phyloP scores from a whole-genome alignment of 2,888 invertebrate species.

The Drosophila diplacantha region DNA sequence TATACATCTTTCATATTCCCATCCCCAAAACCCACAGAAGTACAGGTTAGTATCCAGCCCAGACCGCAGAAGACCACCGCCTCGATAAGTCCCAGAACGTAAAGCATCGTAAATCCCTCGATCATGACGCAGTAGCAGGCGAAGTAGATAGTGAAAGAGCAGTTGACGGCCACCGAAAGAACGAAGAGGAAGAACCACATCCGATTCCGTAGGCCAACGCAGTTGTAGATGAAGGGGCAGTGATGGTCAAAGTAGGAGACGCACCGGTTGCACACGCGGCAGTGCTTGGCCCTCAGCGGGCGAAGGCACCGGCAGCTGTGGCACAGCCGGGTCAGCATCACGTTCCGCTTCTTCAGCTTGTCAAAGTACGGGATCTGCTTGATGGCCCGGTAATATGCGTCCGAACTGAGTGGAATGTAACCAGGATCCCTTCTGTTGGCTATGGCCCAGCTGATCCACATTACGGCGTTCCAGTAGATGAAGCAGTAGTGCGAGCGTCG shows the following conservation, averaged over 20 bases:
- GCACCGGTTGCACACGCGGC: slow-evolving; percentile 92
- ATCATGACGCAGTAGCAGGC: slow-evolving; percentile 90
- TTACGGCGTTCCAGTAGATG: slow-evolving; percentile 91
- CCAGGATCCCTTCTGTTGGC: slow-evolving; percentile 94
- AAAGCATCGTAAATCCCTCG: slow-evolving; percentile 90
- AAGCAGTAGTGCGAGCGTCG: slow-evolving; percentile 93
- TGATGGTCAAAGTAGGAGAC: slow-evolving; percentile 95
- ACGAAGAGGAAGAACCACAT: slow-evolving; percentile 96
- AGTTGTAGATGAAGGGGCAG: slow-evolving; percentile 96
- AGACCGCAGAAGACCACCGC: slow-evolving; percentile 90
- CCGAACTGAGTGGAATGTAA: slow-evolving; percentile 91
- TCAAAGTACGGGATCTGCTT: slow-evolving; percentile 95
- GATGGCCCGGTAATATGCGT: slow-evolving; percentile 92
- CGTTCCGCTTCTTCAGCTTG: slow-evolving; percentile 93
- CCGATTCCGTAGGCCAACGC: slow-evolving; percentile 93
- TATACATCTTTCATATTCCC: accelerated
- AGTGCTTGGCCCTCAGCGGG: slow-evolving; percentile 93
- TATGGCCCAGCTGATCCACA: slow-evolving; percentile 95
- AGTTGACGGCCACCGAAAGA: slow-evolving; percentile 91
- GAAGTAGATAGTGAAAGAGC: slow-evolving; percentile 91
- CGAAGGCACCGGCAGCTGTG: slow-evolving; percentile 93
- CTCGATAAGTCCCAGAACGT: slow-evolving; percentile 88
- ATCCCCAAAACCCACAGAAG: slow-evolving; percentile 83
- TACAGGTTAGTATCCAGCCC: slow-evolving; percentile 92
- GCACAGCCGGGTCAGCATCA: slow-evolving; percentile 88